Conservation (phyloP, 1,140 invertebrate genomes). For the Drosophila tsacasi region DNA sequence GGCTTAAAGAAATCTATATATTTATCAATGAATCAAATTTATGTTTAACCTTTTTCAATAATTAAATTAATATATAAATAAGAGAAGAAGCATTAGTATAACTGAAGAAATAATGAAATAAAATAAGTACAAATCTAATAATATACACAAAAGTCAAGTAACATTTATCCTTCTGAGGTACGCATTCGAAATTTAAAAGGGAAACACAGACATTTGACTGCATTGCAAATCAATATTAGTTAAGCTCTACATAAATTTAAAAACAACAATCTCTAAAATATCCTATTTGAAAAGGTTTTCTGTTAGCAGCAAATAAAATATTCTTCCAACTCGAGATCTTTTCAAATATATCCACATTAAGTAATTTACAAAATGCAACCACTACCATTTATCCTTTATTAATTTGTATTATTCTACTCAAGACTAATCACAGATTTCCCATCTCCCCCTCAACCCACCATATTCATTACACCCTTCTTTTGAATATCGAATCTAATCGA, state of each 20-base stretch:
- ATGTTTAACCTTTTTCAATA: too few species aligned
- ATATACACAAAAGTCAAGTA: background rate
- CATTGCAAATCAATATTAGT: background rate
- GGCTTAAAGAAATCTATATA: background rate
- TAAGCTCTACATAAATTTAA: too few species aligned
- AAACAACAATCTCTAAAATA: too few species aligned
- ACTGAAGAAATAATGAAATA: background rate
- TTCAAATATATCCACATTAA: too few species aligned
- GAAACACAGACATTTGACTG: background rate
- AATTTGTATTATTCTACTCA: background rate
- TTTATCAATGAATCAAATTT: background rate
- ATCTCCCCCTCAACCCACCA: background rate
- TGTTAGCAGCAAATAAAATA: too few species aligned
- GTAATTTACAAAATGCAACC: background rate
- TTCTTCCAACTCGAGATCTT: too few species aligned
- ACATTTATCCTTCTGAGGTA: background rate
- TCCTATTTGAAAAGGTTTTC: too few species aligned
- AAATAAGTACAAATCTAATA: fast-evolving
- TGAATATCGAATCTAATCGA: constrained; percentile 12
- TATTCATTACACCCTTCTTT: constrained; percentile 1
- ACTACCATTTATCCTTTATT: background rate
- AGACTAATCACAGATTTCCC: background rate
- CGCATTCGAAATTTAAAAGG: fast-evolving
- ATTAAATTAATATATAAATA: too few species aligned
- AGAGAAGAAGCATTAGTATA: too few species aligned